phyloP scores from a whole-genome alignment of 2,888 invertebrate genomes.

The Eupithecia vulgata region DNA sequence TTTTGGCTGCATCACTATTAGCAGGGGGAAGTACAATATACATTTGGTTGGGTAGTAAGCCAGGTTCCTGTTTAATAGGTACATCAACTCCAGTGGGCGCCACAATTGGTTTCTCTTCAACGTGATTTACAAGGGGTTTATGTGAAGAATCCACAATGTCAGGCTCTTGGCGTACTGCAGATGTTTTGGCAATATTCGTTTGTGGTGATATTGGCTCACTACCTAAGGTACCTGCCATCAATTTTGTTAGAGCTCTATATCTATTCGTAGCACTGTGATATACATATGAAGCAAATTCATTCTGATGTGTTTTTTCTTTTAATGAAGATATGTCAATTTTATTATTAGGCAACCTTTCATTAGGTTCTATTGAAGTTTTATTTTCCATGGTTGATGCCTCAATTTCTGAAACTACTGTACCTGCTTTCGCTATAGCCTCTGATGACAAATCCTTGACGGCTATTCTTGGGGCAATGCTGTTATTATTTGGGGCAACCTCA shows the following conservation, averaged over 20 bases:
- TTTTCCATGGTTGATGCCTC: background rate
- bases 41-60: conserved; percentile 19
- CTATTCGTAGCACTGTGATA: background rate
- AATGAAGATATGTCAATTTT: background rate
- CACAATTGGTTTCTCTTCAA: background rate
- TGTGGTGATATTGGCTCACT: background rate
- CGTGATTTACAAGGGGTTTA: background rate
- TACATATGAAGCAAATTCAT: conserved; percentile 8
- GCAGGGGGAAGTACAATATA: conserved; percentile 18
- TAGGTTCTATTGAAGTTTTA: background rate
- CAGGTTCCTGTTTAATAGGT: conserved; percentile 11
- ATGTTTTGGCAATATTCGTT: background rate
- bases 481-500: background rate
- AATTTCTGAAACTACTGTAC: background rate
- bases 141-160: conserved; percentile 3
- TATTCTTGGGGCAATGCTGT: background rate
- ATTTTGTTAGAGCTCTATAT: background rate
- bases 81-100: background rate
- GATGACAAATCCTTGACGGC: background rate
- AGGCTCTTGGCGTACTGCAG: background rate
- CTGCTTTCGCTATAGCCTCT: background rate
- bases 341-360: background rate
- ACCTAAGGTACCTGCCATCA: background rate
- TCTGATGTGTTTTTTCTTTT: conserved; percentile 4
- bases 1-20: background rate